Evolutionary conservation across 2,113 vertebrate species (phyloP).

Genomic region (Brachyhypopomus gauderio): DNA sequence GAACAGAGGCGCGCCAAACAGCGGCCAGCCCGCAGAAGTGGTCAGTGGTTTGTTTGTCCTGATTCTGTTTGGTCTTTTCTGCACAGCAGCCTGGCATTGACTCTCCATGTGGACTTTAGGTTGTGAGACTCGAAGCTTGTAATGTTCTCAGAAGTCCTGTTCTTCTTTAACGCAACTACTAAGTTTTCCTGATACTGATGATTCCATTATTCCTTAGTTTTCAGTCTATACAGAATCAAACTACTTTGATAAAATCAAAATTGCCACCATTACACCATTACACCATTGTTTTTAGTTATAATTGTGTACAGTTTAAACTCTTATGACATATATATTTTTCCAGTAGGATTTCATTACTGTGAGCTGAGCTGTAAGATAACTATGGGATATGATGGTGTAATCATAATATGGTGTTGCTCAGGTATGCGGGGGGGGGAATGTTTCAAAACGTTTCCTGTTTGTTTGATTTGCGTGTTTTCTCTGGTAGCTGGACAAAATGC

Average conservation of each 20-base stretch:
- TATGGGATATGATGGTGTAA: background rate
- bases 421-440: background rate
- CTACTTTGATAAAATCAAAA: no score
- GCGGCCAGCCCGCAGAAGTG: slow-evolving; percentile 52
- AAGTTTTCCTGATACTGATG: no score
- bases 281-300: background rate
- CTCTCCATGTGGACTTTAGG: background rate
- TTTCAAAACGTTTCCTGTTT: background rate
- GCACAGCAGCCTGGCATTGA: background rate
- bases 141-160: background rate
- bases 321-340: background rate
- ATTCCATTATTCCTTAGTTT: no score
- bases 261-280: no score
- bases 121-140: background rate
- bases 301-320: background rate
- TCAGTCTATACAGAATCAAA: no score
- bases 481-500: background rate
- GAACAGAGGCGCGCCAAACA: slow-evolving; percentile 55
- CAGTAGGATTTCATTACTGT: background rate
- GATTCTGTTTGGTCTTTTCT: background rate
- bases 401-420: background rate
- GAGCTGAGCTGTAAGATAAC: background rate
- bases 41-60: slow-evolving; percentile 60
- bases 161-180: background rate
- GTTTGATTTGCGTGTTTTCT: background rate